Percentiles rank a stretch among this genome's conserved stretches.
Conservation (phyloP, 2,888 invertebrate species). For the Acrocera orbiculus region DNA sequence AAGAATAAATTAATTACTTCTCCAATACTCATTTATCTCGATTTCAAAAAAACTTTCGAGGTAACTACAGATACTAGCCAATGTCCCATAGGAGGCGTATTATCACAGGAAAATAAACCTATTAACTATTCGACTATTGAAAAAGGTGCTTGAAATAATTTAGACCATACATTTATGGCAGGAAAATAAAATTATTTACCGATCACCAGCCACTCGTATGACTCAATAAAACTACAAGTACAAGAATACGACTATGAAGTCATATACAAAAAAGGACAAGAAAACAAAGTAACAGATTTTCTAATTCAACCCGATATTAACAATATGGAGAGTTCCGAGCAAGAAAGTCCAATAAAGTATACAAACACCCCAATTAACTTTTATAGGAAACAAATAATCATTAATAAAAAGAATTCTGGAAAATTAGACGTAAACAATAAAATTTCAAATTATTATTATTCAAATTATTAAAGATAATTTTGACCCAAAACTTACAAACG, state of each 20-base stretch:
- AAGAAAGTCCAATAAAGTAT: neutral
- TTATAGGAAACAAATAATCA: neutral
- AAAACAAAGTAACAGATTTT: constrained; percentile 1
- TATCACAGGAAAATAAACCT: constrained; percentile 1
- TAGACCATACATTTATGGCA: neutral
- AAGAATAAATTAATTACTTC: neutral
- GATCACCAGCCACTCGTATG: no score
- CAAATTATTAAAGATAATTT: neutral
- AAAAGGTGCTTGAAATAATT: constrained; percentile 1
- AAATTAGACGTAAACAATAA: neutral
- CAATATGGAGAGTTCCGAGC: neutral
- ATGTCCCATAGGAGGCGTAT: neutral
- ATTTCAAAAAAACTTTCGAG: neutral
- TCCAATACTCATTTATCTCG: neutral
- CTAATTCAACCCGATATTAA: neutral
- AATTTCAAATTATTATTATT: neutral
- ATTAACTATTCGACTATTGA: constrained; percentile 1
- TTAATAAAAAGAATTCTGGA: neutral
- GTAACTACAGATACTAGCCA: constrained; percentile 1
- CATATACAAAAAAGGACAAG: constrained; percentile 2
- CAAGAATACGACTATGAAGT: constrained; percentile 2
- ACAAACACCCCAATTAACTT: constrained; percentile 1
- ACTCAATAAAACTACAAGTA: constrained; percentile 1
- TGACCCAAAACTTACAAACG: neutral
- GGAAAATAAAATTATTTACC: neutral